phyloP scores from a whole-genome alignment of 1,140 invertebrate species.

The Pinna nobilis region DNA sequence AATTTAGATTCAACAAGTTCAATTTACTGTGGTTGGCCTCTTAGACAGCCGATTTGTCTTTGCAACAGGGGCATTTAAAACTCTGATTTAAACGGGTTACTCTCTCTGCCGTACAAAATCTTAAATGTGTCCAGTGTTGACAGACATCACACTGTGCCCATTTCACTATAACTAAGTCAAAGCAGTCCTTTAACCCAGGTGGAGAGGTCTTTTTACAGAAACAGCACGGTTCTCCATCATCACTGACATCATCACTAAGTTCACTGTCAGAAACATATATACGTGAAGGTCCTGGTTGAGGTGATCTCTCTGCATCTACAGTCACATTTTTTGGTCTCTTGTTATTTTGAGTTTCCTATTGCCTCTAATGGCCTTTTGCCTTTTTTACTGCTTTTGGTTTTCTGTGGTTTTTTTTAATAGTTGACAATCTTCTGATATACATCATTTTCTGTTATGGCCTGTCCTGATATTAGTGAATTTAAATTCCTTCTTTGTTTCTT shows the following conservation, averaged over 20 bases:
- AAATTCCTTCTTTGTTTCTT: no score
- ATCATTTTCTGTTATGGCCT: constrained; percentile 8
- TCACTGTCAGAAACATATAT: neutral
- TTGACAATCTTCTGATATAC: neutral
- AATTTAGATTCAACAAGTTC: no score
- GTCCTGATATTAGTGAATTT: constrained; percentile 18
- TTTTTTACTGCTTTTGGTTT: neutral
- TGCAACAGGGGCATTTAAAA: constrained; percentile 21
- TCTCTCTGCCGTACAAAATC: constrained; percentile 17
- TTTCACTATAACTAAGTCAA: constrained; percentile 9
- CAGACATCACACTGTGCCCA: constrained; percentile 30
- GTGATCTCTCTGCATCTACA: neutral
- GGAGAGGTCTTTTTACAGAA: constrained; percentile 19
- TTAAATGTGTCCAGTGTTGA: constrained; percentile 26
- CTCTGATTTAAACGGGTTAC: constrained; percentile 6
- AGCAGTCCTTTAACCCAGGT: neutral
- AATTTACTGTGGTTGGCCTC: no score
- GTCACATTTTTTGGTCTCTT: neutral
- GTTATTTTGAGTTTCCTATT: neutral
- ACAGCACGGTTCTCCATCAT: constrained; percentile 21
- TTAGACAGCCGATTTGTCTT: no score
- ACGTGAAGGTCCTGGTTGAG: constrained; percentile 20
- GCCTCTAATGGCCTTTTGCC: neutral
- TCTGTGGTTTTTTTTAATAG: constrained; percentile 7
- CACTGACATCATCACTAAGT: neutral